These are phyloP conservation scores for Carterocephalus palaemon DNA, from an alignment of 2,888 invertebrate genomes.

Conservation along the genomic window DNA sequence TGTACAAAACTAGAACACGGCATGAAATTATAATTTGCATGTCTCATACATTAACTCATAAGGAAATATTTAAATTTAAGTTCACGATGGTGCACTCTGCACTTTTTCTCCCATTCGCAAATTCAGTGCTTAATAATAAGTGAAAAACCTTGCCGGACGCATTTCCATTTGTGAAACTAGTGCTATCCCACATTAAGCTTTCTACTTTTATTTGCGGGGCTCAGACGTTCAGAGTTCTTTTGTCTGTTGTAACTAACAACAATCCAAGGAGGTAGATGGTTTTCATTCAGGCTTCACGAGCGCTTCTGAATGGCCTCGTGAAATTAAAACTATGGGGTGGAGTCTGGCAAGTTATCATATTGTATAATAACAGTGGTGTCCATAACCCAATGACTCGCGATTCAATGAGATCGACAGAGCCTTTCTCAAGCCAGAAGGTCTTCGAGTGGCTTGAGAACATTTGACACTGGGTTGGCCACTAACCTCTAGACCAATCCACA, in stretches of 20 bases:
- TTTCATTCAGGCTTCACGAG: constrained; percentile 10
- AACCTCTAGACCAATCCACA: too few species aligned
- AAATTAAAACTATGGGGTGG: constrained; percentile 6
- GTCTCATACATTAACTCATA: too few species aligned
- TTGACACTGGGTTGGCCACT: too few species aligned
- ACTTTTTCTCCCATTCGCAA: background rate
- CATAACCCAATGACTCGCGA: too few species aligned
- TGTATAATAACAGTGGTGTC: too few species aligned
- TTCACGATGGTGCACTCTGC: background rate
- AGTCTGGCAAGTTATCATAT: background rate
- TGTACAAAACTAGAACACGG: too few species aligned
- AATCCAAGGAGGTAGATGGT: constrained; percentile 11
- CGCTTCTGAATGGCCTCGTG: constrained; percentile 1
- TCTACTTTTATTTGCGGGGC: constrained; percentile 13
- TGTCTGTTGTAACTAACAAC: constrained; percentile 18
- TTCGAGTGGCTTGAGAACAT: too few species aligned
- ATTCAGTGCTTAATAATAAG: background rate
- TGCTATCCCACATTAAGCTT: constrained; percentile 5
- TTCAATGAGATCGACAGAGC: too few species aligned
- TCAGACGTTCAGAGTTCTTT: constrained; percentile 18
- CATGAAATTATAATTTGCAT: too few species aligned
- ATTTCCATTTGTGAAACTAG: constrained; percentile 5
- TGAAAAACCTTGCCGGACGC: constrained; percentile 2
- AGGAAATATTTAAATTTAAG: too few species aligned
- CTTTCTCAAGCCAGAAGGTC: too few species aligned